These are phyloP conservation scores for Cantharis nigra DNA, from an alignment of 2,888 invertebrate species.

Conservation along the genomic window DNA sequence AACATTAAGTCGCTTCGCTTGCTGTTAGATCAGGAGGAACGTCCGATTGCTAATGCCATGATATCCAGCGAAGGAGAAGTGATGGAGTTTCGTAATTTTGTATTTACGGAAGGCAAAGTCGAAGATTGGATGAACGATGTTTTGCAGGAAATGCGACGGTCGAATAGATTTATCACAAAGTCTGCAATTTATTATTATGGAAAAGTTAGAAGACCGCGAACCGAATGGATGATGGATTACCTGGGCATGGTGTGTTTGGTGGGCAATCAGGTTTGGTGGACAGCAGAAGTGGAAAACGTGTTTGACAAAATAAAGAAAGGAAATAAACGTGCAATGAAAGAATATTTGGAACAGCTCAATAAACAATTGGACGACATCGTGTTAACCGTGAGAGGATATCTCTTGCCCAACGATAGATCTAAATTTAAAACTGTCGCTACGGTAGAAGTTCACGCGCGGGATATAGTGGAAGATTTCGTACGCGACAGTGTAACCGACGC, in stretches of 20 bases:
- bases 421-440: slow-evolving; percentile 90
- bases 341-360: slow-evolving; percentile 80
- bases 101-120: slow-evolving; percentile 78
- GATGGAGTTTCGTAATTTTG: slow-evolving; percentile 77
- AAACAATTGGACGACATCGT: slow-evolving; percentile 84
- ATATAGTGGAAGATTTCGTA: slow-evolving; percentile 84
- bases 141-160: slow-evolving; percentile 79
- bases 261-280: slow-evolving; percentile 94
- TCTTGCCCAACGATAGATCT: slow-evolving; percentile 78
- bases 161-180: slow-evolving; percentile 84
- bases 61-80: slow-evolving; percentile 86
- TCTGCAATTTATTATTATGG: slow-evolving; percentile 88
- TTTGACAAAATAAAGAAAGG: slow-evolving; percentile 75
- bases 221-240: slow-evolving; percentile 88
- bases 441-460: slow-evolving; percentile 89
- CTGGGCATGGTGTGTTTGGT: slow-evolving; percentile 70
- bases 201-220: slow-evolving; percentile 68
- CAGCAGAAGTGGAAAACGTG: slow-evolving; percentile 90
- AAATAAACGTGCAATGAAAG: slow-evolving; percentile 87
- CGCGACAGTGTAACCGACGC: slow-evolving; percentile 81
- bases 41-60: slow-evolving; percentile 77
- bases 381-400: slow-evolving; percentile 71
- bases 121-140: slow-evolving; percentile 93
- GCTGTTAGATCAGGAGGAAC: slow-evolving; percentile 67
- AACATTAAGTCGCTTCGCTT: slow-evolving; percentile 80